Evolutionary conservation across 2,888 invertebrate species (phyloP).

Genomic region (Teinopalpus imperialis): DNA sequence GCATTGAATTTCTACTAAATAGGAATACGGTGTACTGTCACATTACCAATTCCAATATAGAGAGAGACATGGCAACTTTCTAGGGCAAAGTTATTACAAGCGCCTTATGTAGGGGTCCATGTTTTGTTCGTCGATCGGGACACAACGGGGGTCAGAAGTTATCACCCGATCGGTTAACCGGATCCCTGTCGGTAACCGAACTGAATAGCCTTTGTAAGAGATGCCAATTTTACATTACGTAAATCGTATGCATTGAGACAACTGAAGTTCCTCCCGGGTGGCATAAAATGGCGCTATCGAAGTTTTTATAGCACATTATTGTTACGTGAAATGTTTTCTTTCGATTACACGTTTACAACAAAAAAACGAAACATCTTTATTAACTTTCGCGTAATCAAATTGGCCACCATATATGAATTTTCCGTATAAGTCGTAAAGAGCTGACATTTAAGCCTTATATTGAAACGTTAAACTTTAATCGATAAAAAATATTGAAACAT

Average conservation of each 20-base stretch:
- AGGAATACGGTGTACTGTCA: slow-evolving; percentile 21
- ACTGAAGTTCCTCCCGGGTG: slow-evolving; percentile 30
- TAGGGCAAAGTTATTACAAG: slow-evolving; percentile 25
- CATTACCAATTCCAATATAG: slow-evolving; percentile 18
- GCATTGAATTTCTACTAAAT: slow-evolving; percentile 12
- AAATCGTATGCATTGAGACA: slow-evolving; percentile 40
- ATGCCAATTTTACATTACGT: slow-evolving; percentile 36
- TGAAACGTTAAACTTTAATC: slow-evolving; percentile 15
- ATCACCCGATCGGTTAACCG: slow-evolving; percentile 53
- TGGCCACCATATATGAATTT: slow-evolving; percentile 12
- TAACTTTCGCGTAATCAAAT: slow-evolving; percentile 14
- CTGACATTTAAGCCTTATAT: slow-evolving; percentile 25
- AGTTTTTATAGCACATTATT: slow-evolving; percentile 8
- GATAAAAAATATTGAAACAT: neutral
- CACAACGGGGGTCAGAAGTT: slow-evolving; percentile 50
- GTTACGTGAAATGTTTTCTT: slow-evolving; percentile 8
- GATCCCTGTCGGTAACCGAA: slow-evolving; percentile 44
- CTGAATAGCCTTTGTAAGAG: slow-evolving; percentile 32
- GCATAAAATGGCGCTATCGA: slow-evolving; percentile 41
- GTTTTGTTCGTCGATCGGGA: slow-evolving; percentile 17
- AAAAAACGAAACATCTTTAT: slow-evolving; percentile 22
- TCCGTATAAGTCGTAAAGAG: slow-evolving; percentile 14
- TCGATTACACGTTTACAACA: slow-evolving; percentile 12
- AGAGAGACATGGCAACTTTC: slow-evolving; percentile 20
- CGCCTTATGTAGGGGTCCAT: slow-evolving; percentile 21